phyloP scores from a whole-genome alignment of 2,797 vertebrate genomes.

The Morelia viridis region DNA sequence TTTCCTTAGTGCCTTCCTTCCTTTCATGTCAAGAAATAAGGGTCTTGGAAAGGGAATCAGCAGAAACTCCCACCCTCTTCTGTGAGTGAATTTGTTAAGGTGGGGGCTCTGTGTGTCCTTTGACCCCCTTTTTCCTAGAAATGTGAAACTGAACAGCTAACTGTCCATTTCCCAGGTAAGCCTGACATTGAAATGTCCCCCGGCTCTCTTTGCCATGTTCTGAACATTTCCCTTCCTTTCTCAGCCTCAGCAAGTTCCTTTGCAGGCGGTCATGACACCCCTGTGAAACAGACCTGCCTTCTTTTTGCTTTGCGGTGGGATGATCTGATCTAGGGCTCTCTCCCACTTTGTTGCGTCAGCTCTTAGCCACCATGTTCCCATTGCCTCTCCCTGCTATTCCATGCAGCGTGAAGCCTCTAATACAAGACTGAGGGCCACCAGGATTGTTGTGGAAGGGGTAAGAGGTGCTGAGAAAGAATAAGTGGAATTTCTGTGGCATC shows the following conservation, averaged over 20 bases:
- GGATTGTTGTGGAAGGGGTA: background rate
- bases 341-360: too few relatives aligned
- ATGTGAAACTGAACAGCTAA: background rate
- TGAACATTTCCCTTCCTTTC: too few relatives aligned
- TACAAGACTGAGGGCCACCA: background rate
- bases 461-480: background rate
- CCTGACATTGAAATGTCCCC: too few relatives aligned
- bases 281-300: background rate
- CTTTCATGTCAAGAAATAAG: background rate
- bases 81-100: background rate
- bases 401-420: background rate
- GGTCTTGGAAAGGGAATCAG: background rate
- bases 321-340: too few relatives aligned
- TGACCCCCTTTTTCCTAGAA: background rate
- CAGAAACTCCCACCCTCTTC: background rate
- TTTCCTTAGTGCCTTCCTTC: too few relatives aligned
- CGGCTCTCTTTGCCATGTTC: too few relatives aligned
- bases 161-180: too few relatives aligned
- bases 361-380: too few relatives aligned
- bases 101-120: background rate
- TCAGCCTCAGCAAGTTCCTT: too few relatives aligned
- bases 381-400: background rate
- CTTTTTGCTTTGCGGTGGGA: background rate
- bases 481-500: background rate
- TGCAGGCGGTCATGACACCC: background rate